Evolutionary conservation across 2,888 invertebrate species (phyloP).

Genomic region (Oscheius myriophilus): DNA sequence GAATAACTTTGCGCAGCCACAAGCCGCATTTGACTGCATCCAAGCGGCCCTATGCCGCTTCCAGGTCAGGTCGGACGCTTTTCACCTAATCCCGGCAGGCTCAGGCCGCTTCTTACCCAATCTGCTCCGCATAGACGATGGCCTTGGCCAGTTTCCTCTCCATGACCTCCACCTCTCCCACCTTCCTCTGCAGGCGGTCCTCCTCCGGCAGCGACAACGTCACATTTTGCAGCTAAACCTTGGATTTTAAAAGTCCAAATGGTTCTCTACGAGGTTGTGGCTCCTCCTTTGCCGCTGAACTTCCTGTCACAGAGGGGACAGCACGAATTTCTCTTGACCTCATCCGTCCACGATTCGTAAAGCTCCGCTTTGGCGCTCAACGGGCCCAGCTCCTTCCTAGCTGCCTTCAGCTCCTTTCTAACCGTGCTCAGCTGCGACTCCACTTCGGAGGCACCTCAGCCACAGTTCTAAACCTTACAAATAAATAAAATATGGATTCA

Average conservation of each 20-base stretch:
- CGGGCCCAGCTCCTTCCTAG: constrained; percentile 48
- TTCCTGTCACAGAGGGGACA: constrained; percentile 64
- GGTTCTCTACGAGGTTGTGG: constrained; percentile 35
- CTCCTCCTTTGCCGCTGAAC: constrained; percentile 44
- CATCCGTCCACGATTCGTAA: constrained; percentile 54
- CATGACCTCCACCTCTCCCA: constrained; percentile 33
- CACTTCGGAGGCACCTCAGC: constrained; percentile 38
- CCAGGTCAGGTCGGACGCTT: too few relatives aligned
- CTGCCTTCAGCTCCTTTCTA: constrained; percentile 31
- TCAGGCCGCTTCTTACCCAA: constrained; percentile 27
- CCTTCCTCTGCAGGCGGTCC: constrained; percentile 23
- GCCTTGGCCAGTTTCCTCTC: constrained; percentile 34
- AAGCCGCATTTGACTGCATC: too few relatives aligned
- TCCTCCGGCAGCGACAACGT: constrained; percentile 43
- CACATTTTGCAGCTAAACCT: constrained; percentile 39
- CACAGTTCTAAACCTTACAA: constrained; percentile 9
- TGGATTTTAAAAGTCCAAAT: background rate
- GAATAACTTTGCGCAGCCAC: too few relatives aligned
- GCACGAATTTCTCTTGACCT: constrained; percentile 40
- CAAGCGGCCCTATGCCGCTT: too few relatives aligned
- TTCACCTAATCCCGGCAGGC: too few relatives aligned
- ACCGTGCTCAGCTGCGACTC: constrained; percentile 31
- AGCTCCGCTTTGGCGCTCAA: constrained; percentile 46
- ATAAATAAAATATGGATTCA: too few relatives aligned
- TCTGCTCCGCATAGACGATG: constrained; percentile 24